Evolutionary conservation across 2,113 vertebrate species (phyloP), one percentile per base, ranked within the genome.

Genomic region (Lethenteron reissneri): DNA sequence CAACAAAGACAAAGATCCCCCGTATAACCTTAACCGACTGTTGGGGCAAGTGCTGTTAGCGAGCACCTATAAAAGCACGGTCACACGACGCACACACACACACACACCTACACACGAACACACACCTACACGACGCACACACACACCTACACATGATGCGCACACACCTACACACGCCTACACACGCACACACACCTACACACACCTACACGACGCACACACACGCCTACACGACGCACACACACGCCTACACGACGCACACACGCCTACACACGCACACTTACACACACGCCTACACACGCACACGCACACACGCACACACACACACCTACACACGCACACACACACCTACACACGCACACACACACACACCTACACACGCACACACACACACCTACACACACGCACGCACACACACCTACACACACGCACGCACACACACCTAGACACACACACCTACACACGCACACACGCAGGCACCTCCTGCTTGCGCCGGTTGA

Each of bases 401-500:
- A 77, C 78, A 81, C 58, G 17, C 75, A n/a, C 5, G 9, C 19
- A n/a, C 62, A 80, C 74, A 77, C 78, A 78, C 82, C 81, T 80
- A 79, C 74, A 76, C 72, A 73, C 75, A 15, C 71, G 77, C 78
- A 57, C 77, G 8, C 71, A 79, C 56, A 11, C 57, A 56, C 2
- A 21, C 3, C 21, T 21, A 21, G 2, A 74, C 69, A 70, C 75
- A 19, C 70, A 8, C 75, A 71, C 73, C 79, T 77, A 75, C 56
- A 71, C 76, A 73, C 60, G 69, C 77, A 73, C 74, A 75, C 57
- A 75, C 56, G 75, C 57, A 76, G 78, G 79, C 81, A 97, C 94
- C 88, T 97, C 86, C 82, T 95, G 89, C 81, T 97, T 97, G 78
- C 84, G 87, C 80, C 88, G 88, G 80, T 78, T 85, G 84, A 85